Conservation (phyloP, 2,113 vertebrate species). For the Perca schrenkii region DNA sequence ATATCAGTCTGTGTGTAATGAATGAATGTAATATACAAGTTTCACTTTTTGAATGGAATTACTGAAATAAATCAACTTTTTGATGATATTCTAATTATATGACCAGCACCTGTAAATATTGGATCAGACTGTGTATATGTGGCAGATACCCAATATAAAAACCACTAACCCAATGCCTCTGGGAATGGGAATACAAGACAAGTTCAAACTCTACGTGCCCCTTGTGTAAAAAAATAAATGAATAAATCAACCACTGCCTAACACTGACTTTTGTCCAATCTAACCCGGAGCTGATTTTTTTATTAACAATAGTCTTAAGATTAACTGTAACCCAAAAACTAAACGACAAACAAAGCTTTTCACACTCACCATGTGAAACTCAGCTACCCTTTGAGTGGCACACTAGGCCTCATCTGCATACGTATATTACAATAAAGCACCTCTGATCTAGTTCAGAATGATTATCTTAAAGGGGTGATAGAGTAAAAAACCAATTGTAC, state of each 20-base stretch:
- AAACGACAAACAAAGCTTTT: neutral
- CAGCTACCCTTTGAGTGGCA: neutral
- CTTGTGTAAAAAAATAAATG: neutral
- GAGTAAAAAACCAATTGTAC: no score
- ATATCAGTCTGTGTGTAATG: no score
- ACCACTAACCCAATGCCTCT: neutral
- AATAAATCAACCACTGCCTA: neutral
- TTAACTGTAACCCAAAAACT: neutral
- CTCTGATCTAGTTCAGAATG: neutral
- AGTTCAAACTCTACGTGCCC: neutral
- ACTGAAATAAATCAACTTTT: no score
- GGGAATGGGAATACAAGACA: neutral
- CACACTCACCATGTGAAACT: conserved; percentile 1
- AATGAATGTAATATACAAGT: no score
- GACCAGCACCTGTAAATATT: no score
- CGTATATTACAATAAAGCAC: neutral
- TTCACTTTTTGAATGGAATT: no score
- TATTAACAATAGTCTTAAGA: neutral
- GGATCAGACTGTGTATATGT: neutral
- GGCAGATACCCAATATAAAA: neutral
- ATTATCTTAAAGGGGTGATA: neutral
- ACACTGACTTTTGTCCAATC: neutral
- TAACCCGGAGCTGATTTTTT: neutral
- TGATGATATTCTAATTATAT: no score
- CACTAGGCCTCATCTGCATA: neutral